Evolutionary conservation across 2,888 invertebrate species (phyloP).

Genomic region (Unio delphinus): DNA sequence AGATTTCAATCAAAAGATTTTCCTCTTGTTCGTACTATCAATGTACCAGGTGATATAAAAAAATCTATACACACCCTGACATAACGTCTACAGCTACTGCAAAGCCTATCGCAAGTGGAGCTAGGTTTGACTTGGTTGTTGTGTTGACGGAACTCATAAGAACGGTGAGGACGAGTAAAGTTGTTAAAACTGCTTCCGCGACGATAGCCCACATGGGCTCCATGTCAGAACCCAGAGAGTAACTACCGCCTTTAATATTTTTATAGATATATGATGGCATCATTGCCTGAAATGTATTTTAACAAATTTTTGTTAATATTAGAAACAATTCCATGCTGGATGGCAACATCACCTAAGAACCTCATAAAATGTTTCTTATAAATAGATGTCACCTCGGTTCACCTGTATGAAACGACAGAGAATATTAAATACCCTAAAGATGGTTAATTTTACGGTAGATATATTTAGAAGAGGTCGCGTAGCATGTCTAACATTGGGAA

Average conservation of each 20-base stretch:
- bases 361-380: too few relatives aligned
- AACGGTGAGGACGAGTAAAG: conserved; percentile 62
- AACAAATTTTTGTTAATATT: too few relatives aligned
- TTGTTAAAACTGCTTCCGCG: conserved; percentile 41
- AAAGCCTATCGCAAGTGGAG: conserved; percentile 68
- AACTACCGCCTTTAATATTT: conserved; percentile 11
- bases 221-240: conserved; percentile 7
- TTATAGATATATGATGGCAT: conserved; percentile 11
- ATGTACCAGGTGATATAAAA: too few relatives aligned
- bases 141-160: conserved; percentile 67
- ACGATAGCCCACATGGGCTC: conserved; percentile 35
- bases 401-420: too few relatives aligned
- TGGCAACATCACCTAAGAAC: too few relatives aligned
- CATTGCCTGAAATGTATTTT: conserved; percentile 10
- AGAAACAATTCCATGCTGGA: too few relatives aligned
- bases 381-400: too few relatives aligned
- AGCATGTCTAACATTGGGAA: too few relatives aligned
- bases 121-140: conserved; percentile 44
- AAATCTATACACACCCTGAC: conserved; percentile 46
- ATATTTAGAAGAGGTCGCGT: background rate
- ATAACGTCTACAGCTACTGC: conserved; percentile 66
- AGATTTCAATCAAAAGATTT: too few relatives aligned
- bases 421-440: too few relatives aligned
- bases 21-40: too few relatives aligned
- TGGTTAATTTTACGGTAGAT: too few relatives aligned